Evolutionary conservation across 2,888 invertebrate genomes (phyloP).

Genomic region (Polyploca ridens): DNA sequence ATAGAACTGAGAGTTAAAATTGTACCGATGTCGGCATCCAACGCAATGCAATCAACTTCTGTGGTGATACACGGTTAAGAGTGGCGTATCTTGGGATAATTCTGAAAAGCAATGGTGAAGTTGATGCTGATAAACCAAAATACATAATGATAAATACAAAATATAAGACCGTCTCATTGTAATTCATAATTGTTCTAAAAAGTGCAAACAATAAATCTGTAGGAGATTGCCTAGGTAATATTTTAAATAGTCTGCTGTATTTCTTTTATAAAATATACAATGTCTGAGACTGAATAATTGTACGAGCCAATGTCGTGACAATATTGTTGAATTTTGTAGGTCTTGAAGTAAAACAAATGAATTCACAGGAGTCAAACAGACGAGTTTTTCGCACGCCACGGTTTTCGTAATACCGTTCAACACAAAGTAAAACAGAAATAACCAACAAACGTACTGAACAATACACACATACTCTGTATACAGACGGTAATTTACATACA

Average conservation of each 20-base stretch:
- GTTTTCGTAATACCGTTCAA: constrained; percentile 5
- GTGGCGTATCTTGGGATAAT: too few species aligned
- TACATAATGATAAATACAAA: too few species aligned
- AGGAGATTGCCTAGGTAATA: too few species aligned
- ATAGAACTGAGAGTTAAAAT: neutral
- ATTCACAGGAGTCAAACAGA: neutral
- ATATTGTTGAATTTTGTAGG: constrained; percentile 9
- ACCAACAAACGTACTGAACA: constrained; percentile 7
- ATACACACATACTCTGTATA: constrained; percentile 5
- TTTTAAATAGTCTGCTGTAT: neutral
- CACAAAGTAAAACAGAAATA: constrained; percentile 2
- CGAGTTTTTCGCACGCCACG: constrained; percentile 7
- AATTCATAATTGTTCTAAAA: too few species aligned
- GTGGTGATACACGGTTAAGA: too few species aligned
- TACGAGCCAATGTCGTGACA: neutral
- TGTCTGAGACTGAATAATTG: neutral
- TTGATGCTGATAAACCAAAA: too few species aligned
- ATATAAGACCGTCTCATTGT: too few species aligned
- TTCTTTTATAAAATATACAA: neutral
- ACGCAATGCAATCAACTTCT: too few species aligned
- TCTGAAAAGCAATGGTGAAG: too few species aligned
- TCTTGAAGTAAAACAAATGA: neutral
- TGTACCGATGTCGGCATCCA: too few species aligned
- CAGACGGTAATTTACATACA: constrained; percentile 2
- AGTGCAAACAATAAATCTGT: too few species aligned